These are phyloP conservation scores for Calliphora vicina DNA, from an alignment of 1,140 invertebrate species.

Conservation along the genomic window DNA sequence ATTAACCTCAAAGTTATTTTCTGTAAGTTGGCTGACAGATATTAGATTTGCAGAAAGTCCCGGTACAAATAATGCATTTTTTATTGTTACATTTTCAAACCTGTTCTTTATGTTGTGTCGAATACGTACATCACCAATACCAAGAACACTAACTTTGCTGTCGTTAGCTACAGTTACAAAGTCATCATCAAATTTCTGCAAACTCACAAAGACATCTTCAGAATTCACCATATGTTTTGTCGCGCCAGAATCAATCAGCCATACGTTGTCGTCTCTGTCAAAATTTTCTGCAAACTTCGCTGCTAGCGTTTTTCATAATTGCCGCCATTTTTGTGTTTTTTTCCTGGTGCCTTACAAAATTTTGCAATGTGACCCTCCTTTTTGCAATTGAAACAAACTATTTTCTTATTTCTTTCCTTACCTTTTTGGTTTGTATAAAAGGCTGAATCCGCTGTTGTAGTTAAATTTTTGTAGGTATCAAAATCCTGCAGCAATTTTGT, in stretches of 20 bases:
- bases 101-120: background rate
- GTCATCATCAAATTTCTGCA: background rate
- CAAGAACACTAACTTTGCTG: background rate
- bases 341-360: background rate
- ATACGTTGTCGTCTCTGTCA: background rate
- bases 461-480: background rate
- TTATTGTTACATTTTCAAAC: background rate
- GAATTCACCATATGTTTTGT: background rate
- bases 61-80: background rate
- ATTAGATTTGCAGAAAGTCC: background rate
- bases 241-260: background rate
- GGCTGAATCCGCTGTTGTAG: background rate
- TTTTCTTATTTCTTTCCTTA: no score
- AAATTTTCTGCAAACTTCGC: background rate
- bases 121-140: background rate
- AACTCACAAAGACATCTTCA: background rate
- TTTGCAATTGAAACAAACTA: no score
- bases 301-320: background rate
- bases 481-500: no score
- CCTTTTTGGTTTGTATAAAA: background rate
- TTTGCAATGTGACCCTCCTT: background rate
- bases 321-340: background rate
- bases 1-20: background rate
- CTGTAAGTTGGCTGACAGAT: background rate
- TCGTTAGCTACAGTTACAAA: background rate